Percentiles rank a stretch among this genome's conserved stretches.
These are phyloP conservation scores for Aptenodytes forsteri DNA, from an alignment of 2,113 vertebrate species.

Conservation along the genomic window DNA sequence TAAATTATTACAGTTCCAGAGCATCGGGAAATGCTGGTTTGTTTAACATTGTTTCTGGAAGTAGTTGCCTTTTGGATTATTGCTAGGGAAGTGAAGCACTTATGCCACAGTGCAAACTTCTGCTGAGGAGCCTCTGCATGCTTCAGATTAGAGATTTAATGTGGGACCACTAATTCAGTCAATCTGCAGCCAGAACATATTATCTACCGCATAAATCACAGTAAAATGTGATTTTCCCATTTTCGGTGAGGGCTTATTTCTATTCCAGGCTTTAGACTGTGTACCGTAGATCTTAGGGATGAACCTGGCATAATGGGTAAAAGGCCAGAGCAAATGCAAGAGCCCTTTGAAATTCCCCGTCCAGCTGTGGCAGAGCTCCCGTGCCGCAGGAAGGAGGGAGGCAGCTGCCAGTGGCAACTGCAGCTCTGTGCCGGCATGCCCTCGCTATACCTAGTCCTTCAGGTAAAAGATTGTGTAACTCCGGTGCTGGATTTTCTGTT, in stretches of 20 bases:
- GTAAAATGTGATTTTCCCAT: neutral
- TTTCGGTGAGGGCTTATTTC: neutral
- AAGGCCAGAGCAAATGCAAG: neutral
- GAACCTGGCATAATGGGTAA: neutral
- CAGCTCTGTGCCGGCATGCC: neutral
- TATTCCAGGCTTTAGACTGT: neutral
- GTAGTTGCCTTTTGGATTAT: neutral
- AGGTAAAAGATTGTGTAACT: neutral
- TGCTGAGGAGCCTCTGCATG: neutral
- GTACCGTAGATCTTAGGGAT: neutral
- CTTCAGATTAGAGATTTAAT: neutral
- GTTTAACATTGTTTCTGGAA: neutral
- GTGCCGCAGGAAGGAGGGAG: fast-evolving
- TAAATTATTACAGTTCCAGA: neutral
- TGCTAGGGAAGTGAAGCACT: neutral
- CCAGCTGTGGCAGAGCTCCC: neutral
- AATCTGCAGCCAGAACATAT: neutral
- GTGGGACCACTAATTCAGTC: neutral
- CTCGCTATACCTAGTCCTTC: too few relatives aligned
- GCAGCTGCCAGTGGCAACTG: neutral
- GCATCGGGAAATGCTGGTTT: neutral
- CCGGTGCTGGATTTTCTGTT: neutral
- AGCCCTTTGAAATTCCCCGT: neutral
- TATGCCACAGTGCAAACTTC: neutral
- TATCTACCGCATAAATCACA: neutral